phyloP scores from a whole-genome alignment of 2,888 invertebrate genomes.

The Agriopis aurantiaria region DNA sequence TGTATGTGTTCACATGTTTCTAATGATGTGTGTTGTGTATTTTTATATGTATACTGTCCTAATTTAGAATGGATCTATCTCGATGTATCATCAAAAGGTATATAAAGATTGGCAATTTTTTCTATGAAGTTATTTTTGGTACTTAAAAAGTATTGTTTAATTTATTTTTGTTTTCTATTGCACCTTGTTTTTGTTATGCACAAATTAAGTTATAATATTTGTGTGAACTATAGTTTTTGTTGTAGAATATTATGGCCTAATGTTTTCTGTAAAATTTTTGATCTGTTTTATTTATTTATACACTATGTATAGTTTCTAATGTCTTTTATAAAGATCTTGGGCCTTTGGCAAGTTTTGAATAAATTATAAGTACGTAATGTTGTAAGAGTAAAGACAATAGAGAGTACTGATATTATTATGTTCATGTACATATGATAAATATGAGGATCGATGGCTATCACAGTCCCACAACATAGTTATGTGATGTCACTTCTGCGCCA shows the following conservation, averaged over 20 bases:
- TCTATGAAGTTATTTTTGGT: constrained; percentile 47
- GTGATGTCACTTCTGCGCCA: constrained; percentile 56
- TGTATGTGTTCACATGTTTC: constrained; percentile 61
- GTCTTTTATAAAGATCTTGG: constrained; percentile 44
- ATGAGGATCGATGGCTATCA: constrained; percentile 24
- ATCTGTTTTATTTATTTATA: constrained; percentile 42
- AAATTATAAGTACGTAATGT: constrained; percentile 44
- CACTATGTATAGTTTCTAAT: constrained; percentile 24
- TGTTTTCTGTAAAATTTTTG: constrained; percentile 48
- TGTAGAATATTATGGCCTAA: constrained; percentile 53
- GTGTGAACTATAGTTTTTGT: constrained; percentile 48
- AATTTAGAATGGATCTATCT: constrained; percentile 41
- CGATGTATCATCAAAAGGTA: constrained; percentile 21
- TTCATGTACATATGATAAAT: constrained; percentile 38
- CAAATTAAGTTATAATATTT: constrained; percentile 54
- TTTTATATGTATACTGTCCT: constrained; percentile 36
- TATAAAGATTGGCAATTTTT: constrained; percentile 21
- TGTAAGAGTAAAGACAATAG: constrained; percentile 48
- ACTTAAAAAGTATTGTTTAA: constrained; percentile 57
- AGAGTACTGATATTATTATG: constrained; percentile 45
- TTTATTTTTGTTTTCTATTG: constrained; percentile 54
- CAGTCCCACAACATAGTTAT: constrained; percentile 40
- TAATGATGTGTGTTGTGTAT: constrained; percentile 57
- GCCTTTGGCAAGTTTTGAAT: constrained; percentile 45
- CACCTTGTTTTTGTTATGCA: constrained; percentile 63